These are phyloP conservation scores for Thamnophis elegans DNA, from an alignment of 2,797 vertebrate species.

Conservation along the genomic window DNA sequence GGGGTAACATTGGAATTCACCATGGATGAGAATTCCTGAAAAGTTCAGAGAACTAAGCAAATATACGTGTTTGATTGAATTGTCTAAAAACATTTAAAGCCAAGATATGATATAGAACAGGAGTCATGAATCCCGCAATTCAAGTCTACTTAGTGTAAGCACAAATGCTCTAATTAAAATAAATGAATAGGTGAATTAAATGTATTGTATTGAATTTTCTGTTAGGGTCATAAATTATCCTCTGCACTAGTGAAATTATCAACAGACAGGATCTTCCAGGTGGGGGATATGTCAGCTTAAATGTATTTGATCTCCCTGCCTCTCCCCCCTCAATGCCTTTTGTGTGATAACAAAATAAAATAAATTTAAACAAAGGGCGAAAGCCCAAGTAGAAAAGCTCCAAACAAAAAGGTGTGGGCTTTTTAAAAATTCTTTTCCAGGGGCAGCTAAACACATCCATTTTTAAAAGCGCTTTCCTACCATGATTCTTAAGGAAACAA, in stretches of 20 bases:
- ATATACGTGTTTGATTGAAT: slow-evolving; percentile 2
- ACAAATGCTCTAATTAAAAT: slow-evolving; percentile 68
- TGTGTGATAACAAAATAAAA: slow-evolving; percentile 54
- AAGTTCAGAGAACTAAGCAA: not conserved
- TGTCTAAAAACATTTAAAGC: slow-evolving; percentile 1
- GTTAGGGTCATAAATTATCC: slow-evolving; percentile 58
- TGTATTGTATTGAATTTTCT: slow-evolving; percentile 65
- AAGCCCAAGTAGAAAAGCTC: slow-evolving; percentile 24
- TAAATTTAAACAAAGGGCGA: slow-evolving; percentile 54
- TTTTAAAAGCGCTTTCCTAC: not conserved
- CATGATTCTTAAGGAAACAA: not conserved
- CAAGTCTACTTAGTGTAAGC: slow-evolving; percentile 38
- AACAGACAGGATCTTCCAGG: slow-evolving; percentile 69
- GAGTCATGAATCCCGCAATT: slow-evolving; percentile 8
- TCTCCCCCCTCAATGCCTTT: slow-evolving; percentile 37
- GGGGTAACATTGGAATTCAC: not conserved
- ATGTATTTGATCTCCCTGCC: slow-evolving; percentile 62
- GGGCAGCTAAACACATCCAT: not conserved
- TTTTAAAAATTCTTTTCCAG: not conserved
- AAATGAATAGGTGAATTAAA: slow-evolving; percentile 72
- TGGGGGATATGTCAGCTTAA: slow-evolving; percentile 71
- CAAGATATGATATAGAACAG: slow-evolving; percentile 4
- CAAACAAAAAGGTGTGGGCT: not conserved
- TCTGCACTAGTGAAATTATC: slow-evolving; percentile 60
- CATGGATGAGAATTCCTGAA: not conserved